Evolutionary conservation across 1,140 invertebrate species (phyloP).

Genomic region (Asobara japonica): DNA sequence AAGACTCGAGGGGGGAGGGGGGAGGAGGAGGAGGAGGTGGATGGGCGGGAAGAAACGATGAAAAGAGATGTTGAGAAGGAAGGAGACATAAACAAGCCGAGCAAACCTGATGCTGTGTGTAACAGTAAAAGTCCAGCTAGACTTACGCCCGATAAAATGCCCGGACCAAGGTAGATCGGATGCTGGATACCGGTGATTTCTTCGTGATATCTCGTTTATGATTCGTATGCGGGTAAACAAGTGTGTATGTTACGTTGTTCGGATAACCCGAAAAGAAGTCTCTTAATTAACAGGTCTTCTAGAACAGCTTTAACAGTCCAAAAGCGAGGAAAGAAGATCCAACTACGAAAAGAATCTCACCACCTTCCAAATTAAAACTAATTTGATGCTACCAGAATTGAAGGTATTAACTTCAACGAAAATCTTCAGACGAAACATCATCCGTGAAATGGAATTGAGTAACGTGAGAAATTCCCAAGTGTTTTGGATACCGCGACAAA

Average conservation of each 20-base stretch:
- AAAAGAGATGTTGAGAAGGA: constrained; percentile 14
- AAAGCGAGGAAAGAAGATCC: too few species aligned
- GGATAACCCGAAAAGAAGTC: background rate
- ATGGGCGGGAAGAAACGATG: background rate
- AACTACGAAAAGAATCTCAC: too few species aligned
- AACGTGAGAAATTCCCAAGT: too few species aligned
- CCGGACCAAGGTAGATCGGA: constrained; percentile 26
- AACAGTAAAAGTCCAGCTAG: constrained; percentile 52
- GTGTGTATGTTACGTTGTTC: background rate
- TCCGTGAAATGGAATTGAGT: too few species aligned
- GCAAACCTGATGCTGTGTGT: constrained; percentile 31
- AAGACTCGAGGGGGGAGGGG: background rate
- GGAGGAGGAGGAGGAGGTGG: too few species aligned
- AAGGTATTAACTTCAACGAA: too few species aligned
- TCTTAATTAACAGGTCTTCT: background rate
- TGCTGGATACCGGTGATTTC: background rate
- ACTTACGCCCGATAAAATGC: constrained; percentile 15
- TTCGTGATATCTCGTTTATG: background rate
- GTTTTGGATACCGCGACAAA: too few species aligned
- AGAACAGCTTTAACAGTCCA: too few species aligned
- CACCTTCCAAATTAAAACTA: too few species aligned
- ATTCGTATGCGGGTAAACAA: background rate
- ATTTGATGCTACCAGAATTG: too few species aligned
- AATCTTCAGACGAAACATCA: too few species aligned
- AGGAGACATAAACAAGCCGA: constrained; percentile 34